Evolutionary conservation across 2,888 invertebrate species (phyloP).

Genomic region (Machimus atricapillus): DNA sequence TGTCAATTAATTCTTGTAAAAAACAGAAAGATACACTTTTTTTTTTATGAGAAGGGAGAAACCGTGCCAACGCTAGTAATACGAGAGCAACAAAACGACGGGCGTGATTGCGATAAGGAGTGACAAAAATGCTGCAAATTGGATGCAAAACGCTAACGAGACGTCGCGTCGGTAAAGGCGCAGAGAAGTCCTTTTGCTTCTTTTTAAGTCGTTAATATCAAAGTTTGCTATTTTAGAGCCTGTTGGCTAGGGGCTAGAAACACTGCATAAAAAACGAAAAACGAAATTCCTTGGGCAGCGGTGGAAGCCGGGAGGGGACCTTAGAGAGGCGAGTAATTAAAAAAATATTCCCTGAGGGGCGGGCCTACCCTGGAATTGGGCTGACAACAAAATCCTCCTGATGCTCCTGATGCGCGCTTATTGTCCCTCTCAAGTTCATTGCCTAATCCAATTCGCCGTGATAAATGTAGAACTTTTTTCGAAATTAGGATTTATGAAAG

Average conservation of each 20-base stretch:
- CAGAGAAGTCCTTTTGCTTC: background rate
- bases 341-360: background rate
- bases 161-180: background rate
- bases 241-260: background rate
- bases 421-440: background rate
- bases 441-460: background rate
- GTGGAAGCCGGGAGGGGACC: background rate
- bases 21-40: background rate
- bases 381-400: background rate
- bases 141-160: background rate
- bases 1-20: background rate
- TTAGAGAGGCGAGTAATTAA: background rate
- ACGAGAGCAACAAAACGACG: background rate
- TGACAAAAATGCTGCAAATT: background rate
- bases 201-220: background rate
- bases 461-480: background rate
- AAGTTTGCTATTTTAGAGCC: background rate
- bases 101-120: background rate
- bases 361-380: background rate
- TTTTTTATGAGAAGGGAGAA: background rate
- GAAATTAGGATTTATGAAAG: background rate
- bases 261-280: background rate
- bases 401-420: background rate
- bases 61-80: background rate
- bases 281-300: background rate